phyloP scores from a whole-genome alignment of 2,888 invertebrate species.

The Sinopyrophorus schimmeli region DNA sequence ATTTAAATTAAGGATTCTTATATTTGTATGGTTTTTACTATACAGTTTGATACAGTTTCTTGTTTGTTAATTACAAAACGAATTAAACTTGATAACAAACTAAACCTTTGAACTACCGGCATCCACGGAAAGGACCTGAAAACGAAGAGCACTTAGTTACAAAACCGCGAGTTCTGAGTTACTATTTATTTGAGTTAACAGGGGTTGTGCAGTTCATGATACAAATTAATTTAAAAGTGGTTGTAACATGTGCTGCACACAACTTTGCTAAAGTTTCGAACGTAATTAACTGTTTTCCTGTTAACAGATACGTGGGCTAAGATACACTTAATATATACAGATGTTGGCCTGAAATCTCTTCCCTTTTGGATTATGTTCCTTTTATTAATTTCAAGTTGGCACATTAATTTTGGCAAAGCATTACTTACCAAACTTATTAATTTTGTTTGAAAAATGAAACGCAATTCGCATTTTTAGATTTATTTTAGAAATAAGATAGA shows the following conservation, averaged over 20 bases:
- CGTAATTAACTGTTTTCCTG: constrained; percentile 43
- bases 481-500: too few relatives aligned
- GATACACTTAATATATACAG: too few relatives aligned
- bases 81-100: constrained; percentile 2
- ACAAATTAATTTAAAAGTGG: constrained; percentile 51
- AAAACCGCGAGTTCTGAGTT: constrained; percentile 42
- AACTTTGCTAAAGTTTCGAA: constrained; percentile 43
- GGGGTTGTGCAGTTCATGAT: constrained; percentile 45
- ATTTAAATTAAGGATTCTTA: too few relatives aligned
- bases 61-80: not conserved
- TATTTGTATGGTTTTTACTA: too few relatives aligned
- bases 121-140: constrained; percentile 9
- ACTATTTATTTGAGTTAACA: constrained; percentile 46
- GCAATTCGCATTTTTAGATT: too few relatives aligned
- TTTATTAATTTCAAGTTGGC: too few relatives aligned
- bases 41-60: not conserved
- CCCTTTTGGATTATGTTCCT: too few relatives aligned
- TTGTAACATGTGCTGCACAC: constrained; percentile 46
- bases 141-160: constrained; percentile 34
- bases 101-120: constrained; percentile 1
- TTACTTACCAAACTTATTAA: too few relatives aligned
- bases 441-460: too few relatives aligned
- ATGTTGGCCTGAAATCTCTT: too few relatives aligned
- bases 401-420: too few relatives aligned
- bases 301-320: constrained; percentile 26